Percentiles rank a stretch among this genome's conserved stretches.
phyloP scores from a whole-genome alignment of 1,140 invertebrate species.

The Ruditapes philippinarum region DNA sequence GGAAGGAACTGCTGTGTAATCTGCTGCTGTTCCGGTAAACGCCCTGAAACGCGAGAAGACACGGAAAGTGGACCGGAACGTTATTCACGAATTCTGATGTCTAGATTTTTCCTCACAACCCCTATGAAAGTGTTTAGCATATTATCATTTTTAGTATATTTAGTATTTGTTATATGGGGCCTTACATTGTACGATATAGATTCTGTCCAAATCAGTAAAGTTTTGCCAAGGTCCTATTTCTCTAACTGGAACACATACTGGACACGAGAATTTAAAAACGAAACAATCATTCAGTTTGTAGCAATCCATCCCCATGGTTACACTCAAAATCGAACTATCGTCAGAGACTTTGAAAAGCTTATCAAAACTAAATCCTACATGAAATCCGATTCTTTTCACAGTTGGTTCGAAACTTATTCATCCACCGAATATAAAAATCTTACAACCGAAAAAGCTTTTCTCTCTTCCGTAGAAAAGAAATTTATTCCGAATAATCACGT shows the following conservation, averaged over 20 bases:
- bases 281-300: conserved; percentile 16
- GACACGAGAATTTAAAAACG: conserved; percentile 29
- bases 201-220: conserved; percentile 11
- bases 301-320: conserved; percentile 16
- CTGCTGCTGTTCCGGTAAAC: conserved; percentile 39
- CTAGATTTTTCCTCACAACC: neutral
- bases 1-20: conserved; percentile 39
- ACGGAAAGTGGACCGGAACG: neutral
- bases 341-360: conserved; percentile 21
- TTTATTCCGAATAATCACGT: neutral
- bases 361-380: neutral
- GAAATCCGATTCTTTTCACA: neutral
- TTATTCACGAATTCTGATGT: neutral
- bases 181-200: conserved; percentile 21
- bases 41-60: conserved; percentile 9
- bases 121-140: conserved; percentile 14
- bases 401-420: conserved; percentile 26
- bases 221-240: conserved; percentile 10
- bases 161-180: conserved; percentile 33
- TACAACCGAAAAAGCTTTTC: neutral
- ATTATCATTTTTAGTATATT: neutral
- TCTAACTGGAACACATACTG: conserved; percentile 27
- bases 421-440: neutral
- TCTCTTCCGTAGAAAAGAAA: neutral
- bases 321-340: neutral